These are phyloP conservation scores for Metellina segmentata DNA, from an alignment of 2,888 invertebrate genomes.

Conservation along the genomic window DNA sequence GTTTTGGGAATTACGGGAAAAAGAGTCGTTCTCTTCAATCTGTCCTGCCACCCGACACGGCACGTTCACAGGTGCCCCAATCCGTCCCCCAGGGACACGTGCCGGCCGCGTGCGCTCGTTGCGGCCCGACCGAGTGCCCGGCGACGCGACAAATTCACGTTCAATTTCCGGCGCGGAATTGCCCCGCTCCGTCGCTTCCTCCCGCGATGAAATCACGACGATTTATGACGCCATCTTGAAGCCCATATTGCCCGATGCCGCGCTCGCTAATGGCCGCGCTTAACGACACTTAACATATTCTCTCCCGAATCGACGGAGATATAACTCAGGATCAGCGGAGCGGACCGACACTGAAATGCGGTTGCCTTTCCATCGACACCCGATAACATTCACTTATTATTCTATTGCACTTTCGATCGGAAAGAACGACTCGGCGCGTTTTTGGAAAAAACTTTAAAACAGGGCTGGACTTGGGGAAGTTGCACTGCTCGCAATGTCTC, in stretches of 20 bases:
- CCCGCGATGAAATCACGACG: constrained; percentile 7
- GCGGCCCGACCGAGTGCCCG: constrained; percentile 28
- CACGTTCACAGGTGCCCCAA: neutral
- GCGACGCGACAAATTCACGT: constrained; percentile 64
- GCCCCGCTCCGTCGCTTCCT: neutral
- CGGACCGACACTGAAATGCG: neutral
- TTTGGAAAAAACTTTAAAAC: too few relatives aligned
- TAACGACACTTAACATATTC: constrained; percentile 49
- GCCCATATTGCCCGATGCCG: neutral
- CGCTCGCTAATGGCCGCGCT: neutral
- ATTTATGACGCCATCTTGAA: constrained; percentile 38
- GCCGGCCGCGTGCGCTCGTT: constrained; percentile 8
- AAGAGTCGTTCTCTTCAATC: too few relatives aligned
- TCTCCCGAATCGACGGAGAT: constrained; percentile 18
- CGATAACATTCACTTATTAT: too few relatives aligned
- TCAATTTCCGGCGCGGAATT: constrained; percentile 59
- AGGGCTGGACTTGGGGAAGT: too few relatives aligned
- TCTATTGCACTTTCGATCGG: too few relatives aligned
- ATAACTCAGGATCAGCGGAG: constrained; percentile 53
- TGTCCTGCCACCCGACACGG: too few relatives aligned
- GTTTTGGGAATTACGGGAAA: too few relatives aligned
- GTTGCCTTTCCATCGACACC: too few relatives aligned
- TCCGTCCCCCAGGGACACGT: constrained; percentile 7
- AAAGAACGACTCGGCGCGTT: too few relatives aligned
- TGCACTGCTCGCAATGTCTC: too few relatives aligned